Percentiles rank a stretch among this genome's conserved stretches.
phyloP scores from a whole-genome alignment of 2,113 vertebrate genomes.

The Ceyx cyanopectus region DNA sequence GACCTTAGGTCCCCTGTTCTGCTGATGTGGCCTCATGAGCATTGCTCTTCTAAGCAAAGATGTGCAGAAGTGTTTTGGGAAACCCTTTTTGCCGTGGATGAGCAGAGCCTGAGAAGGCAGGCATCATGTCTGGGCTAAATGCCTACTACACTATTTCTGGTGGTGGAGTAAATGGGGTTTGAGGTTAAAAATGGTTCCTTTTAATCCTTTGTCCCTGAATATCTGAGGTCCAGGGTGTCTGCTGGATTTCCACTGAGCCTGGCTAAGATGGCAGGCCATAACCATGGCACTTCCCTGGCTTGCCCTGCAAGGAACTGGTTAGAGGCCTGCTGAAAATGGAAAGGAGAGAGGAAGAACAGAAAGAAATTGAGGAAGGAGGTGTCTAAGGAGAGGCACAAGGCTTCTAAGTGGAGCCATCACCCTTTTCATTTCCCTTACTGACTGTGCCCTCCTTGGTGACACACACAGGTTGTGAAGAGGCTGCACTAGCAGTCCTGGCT shows the following conservation, averaged over 20 bases:
- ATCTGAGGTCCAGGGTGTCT: accelerated
- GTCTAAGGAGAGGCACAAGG: neutral
- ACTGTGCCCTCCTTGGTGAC: neutral
- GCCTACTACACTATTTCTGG: neutral
- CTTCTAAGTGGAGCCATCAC: neutral
- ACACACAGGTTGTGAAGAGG: neutral
- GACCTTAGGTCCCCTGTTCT: neutral
- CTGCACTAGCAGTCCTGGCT: neutral
- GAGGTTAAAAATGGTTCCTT: neutral
- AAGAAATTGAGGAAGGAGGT: neutral
- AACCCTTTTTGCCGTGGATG: neutral
- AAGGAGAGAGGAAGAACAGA: neutral
- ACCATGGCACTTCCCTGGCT: accelerated
- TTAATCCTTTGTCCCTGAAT: neutral
- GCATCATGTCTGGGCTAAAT: neutral
- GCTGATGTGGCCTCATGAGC: neutral
- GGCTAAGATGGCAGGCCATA: neutral
- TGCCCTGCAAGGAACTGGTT: neutral
- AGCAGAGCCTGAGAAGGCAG: neutral
- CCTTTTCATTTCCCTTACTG: neutral
- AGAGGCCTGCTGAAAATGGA: neutral
- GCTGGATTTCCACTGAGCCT: neutral
- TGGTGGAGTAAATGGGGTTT: neutral
- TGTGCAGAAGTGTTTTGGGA: neutral
- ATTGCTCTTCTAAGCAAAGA: neutral